Conservation (phyloP, 2,888 invertebrate genomes). For the Philaethria dido region DNA sequence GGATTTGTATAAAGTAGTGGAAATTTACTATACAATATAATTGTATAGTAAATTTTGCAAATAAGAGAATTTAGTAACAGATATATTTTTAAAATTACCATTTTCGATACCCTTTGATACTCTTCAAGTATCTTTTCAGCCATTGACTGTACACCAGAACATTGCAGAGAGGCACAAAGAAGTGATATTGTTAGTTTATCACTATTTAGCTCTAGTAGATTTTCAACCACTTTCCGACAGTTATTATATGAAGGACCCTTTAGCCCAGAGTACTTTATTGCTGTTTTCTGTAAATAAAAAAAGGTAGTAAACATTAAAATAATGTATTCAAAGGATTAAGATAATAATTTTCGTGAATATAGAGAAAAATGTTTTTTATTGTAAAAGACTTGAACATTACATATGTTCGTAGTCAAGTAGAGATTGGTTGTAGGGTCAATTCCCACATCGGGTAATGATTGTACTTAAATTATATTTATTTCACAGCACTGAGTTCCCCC, state of each 20-base stretch:
- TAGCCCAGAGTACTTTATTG: conserved; percentile 83
- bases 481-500: too few species aligned
- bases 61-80: not conserved
- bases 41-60: not conserved
- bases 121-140: conserved; percentile 81
- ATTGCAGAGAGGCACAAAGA: conserved; percentile 84
- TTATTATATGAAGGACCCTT: conserved; percentile 82
- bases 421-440: too few species aligned
- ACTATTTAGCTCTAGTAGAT: conserved; percentile 82
- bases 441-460: too few species aligned
- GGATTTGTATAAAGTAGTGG: too few species aligned
- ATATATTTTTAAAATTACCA: conserved; percentile 54
- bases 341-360: not conserved
- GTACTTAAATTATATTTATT: too few species aligned
- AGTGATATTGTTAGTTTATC: conserved; percentile 78
- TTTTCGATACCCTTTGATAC: conserved; percentile 75
- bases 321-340: not conserved
- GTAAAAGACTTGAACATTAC: not conserved
- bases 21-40: too few species aligned
- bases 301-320: not conserved
- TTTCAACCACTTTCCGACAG: conserved; percentile 83
- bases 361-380: not conserved
- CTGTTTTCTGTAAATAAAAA: conserved; percentile 76
- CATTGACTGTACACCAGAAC: conserved; percentile 69
- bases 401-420: too few species aligned